These are phyloP conservation scores for Neogobius melanostomus DNA, from an alignment of 2,113 vertebrate species.

Conservation along the genomic window DNA sequence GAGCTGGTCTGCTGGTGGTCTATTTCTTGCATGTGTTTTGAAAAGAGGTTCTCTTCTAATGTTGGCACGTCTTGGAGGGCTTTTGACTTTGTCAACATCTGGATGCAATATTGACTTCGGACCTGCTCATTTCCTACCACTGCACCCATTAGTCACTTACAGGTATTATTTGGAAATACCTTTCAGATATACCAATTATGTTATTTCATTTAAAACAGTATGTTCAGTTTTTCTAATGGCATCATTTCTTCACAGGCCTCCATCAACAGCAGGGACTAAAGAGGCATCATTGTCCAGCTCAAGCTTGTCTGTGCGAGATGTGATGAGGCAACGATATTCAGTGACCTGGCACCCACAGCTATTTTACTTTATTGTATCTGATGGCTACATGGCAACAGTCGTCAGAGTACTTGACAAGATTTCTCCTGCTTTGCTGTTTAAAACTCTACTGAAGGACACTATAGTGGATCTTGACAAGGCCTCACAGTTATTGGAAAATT, in stretches of 20 bases:
- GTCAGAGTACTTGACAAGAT: slow-evolving; percentile 75
- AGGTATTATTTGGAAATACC: slow-evolving; percentile 70
- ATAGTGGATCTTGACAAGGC: slow-evolving; percentile 80
- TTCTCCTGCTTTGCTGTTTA: slow-evolving; percentile 79
- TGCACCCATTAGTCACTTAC: slow-evolving; percentile 91
- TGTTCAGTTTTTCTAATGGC: background rate
- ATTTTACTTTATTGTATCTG: slow-evolving; percentile 88
- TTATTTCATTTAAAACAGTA: background rate
- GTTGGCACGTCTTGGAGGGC: slow-evolving; percentile 84
- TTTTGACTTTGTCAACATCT: slow-evolving; percentile 83
- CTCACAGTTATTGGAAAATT: slow-evolving; percentile 57
- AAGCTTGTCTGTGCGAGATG: slow-evolving; percentile 81
- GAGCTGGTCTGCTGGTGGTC: slow-evolving; percentile 86
- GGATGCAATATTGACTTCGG: slow-evolving; percentile 93
- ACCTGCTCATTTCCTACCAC: slow-evolving; percentile 91
- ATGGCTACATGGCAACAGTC: slow-evolving; percentile 91
- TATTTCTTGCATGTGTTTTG: slow-evolving; percentile 91
- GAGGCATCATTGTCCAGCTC: slow-evolving; percentile 82
- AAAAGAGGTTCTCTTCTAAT: slow-evolving; percentile 91
- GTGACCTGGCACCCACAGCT: slow-evolving; percentile 86
- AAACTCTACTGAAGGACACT: slow-evolving; percentile 80
- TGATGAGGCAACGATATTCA: slow-evolving; percentile 88
- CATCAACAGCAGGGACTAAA: slow-evolving; percentile 52
- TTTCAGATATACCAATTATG: slow-evolving; percentile 35
- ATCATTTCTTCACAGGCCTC: slow-evolving; percentile 73